phyloP scores from a whole-genome alignment of 2,888 invertebrate genomes.

The Seira musarum region DNA sequence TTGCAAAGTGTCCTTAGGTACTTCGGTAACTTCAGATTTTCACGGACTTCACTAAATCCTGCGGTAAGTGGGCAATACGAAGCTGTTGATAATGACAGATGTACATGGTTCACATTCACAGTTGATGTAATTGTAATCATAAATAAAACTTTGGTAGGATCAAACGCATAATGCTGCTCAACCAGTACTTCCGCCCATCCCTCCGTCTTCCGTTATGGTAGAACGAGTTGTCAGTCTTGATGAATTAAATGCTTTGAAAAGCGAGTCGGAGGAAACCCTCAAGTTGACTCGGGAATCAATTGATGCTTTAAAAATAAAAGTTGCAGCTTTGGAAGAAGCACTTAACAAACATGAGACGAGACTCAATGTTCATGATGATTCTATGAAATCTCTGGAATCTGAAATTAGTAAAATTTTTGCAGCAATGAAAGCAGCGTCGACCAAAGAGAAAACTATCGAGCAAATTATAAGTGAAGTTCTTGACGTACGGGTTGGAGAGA shows the following conservation, averaged over 20 bases:
- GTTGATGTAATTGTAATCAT: too few relatives aligned
- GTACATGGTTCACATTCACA: too few relatives aligned
- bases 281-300: conserved; percentile 31
- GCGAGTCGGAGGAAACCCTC: background rate
- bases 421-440: conserved; percentile 55
- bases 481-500: conserved; percentile 37
- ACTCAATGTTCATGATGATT: conserved; percentile 16
- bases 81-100: too few relatives aligned
- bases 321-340: conserved; percentile 9
- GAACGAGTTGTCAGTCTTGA: too few relatives aligned
- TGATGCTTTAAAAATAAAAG: conserved; percentile 26
- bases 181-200: too few relatives aligned
- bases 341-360: conserved; percentile 2
- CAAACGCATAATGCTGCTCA: too few relatives aligned
- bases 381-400: conserved; percentile 2
- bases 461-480: conserved; percentile 53
- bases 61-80: too few relatives aligned
- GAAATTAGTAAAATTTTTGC: conserved; percentile 18
- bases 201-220: too few relatives aligned
- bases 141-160: too few relatives aligned
- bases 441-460: conserved; percentile 53
- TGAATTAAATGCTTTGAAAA: too few relatives aligned
- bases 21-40: background rate
- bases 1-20: conserved; percentile 14
- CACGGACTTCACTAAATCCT: too few relatives aligned